Base-by-base conservation (phyloP, 2,797 vertebrate species). In the Kryptopterus vitreolus region DNA sequence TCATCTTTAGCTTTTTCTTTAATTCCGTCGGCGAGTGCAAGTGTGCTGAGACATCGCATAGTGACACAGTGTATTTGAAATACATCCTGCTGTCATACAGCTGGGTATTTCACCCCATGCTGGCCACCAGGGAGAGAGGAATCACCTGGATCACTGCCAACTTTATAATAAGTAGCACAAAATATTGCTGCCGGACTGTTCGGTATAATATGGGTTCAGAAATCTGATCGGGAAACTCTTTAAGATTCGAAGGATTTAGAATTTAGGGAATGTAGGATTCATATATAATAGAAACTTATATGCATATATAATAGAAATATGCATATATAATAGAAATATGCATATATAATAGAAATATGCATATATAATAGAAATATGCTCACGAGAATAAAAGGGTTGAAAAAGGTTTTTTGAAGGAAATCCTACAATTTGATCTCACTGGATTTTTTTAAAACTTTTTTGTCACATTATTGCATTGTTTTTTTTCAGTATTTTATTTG, bases 51-150 rank as follows among this genome's bases (percentile, higher is more conserved):
- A 66, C 16, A 62, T 46, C 63, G 24, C 11, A 38, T n/a, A 38
- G 20, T 65, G 59, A 62, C 9, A 33, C 48, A 71, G 48, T 71
- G 65, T 26, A 68, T 48, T 68, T 50, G 22, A 52, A 50, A 70
- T 70, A 69, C 18, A 50, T 29, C 9, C 16, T 70, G 24, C 26
- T 48, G 31, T 72, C 20, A 55, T 55, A 72, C 31, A 35, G 29
- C 50, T 71, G 20, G 11, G 20, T 33, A 15, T 55, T 72, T 72
- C 48, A 52, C 18, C 26, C 16, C 8, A n/a, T 31, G 24, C 16
- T 31, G 22, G 26, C 26, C 9, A 11, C 1, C 9, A 70, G 46
- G 48, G 26, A 70, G 31, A 31, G 10, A 31, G 48, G 46, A 70
- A 66, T 43, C 6, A 26, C 43, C n/a, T 69, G 48, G 4, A 71